Conservation (phyloP, 2,888 invertebrate species). For the Boloria euphrosyne region DNA sequence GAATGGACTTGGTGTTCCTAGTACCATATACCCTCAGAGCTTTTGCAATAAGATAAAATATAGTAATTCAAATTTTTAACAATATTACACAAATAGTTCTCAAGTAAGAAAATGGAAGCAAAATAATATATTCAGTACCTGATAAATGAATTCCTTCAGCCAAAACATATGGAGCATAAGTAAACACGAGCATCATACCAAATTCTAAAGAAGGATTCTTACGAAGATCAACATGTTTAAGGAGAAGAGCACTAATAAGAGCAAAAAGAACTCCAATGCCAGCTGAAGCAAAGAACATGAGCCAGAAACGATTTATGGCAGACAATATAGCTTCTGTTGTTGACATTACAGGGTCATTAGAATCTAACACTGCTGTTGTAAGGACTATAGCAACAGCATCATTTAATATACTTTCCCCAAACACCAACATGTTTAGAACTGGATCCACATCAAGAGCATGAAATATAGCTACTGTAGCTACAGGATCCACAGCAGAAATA, state of each 20-base stretch:
- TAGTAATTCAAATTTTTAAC: no score
- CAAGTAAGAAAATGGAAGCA: background rate
- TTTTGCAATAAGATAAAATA: no score
- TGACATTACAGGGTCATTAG: constrained; percentile 82
- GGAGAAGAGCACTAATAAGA: constrained; percentile 93
- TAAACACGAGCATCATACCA: constrained; percentile 98
- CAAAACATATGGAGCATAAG: constrained; percentile 98
- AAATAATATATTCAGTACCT: constrained; percentile 75
- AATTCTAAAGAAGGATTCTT: constrained; percentile 99
- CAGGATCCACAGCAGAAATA: constrained; percentile 99
- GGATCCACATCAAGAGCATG: constrained; percentile 98
- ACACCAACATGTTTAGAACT: constrained; percentile 99
- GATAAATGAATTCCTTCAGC: constrained; percentile 98
- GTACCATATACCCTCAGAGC: no score
- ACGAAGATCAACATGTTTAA: constrained; percentile 97
- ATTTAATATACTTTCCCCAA: constrained; percentile 96
- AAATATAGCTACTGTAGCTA: constrained; percentile 99
- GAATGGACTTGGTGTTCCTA: no score
- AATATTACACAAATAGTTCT: no score
- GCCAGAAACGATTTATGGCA: constrained; percentile 94
- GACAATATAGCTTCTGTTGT: constrained; percentile 93
- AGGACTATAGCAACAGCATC: constrained; percentile 99
- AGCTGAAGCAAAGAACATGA: constrained; percentile 99
- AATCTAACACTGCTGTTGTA: constrained; percentile 92
- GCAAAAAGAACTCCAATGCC: constrained; percentile 98